Base-by-base conservation (phyloP, 2,888 invertebrate genomes). In the Aquatica leii region DNA sequence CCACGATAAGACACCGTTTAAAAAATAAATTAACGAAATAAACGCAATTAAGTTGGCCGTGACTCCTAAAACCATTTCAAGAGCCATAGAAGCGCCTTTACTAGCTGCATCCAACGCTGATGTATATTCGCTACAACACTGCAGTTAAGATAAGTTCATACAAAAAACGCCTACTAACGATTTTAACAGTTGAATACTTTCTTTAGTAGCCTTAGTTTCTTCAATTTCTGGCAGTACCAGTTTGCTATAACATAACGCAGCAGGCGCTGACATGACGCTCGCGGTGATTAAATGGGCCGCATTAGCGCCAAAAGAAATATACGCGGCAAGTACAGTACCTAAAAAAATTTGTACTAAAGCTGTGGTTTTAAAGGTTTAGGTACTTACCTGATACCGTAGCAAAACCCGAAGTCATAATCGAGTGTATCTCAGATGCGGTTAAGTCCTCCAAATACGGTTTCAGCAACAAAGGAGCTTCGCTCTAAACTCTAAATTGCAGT, bases 191-290 rank as follows among this genome's bases (percentile, higher is more conserved):
- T 88, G 82, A 55, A 98, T 90, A 64, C 91, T 92, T 37, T 93
- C 88, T 0, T 90, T 87, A 0, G 89, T 88, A 0, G 94, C 92
- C 67, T 87, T 84, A 0, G 94, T 90, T 60, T 89, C 84, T 74
- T 94, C 91, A 0, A 92, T 94, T 84, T 98, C 98, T 0, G 98
- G 98, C 83, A 93, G 91, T 73, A 97, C 86, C 0, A 99, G 84
- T 80, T 98, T 98, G 9, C 96, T 88, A 76, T 88, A 92, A 73
- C 94, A 95, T 21, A 98, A 81, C 0, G 97, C 92, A 0, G 96
- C 95, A 0, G 98, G 98, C 0, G 98, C 97, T 0, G 97, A 94
- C 97, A 98, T 97, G 0, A 98, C 91, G 66, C 94, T 94, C 0
- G 98, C 94, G 0, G 97, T 94, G 66, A 98, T 89, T 37, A 98